These are phyloP conservation scores for Maniola hyperantus DNA, from an alignment of 2,888 invertebrate species.

Conservation along the genomic window DNA sequence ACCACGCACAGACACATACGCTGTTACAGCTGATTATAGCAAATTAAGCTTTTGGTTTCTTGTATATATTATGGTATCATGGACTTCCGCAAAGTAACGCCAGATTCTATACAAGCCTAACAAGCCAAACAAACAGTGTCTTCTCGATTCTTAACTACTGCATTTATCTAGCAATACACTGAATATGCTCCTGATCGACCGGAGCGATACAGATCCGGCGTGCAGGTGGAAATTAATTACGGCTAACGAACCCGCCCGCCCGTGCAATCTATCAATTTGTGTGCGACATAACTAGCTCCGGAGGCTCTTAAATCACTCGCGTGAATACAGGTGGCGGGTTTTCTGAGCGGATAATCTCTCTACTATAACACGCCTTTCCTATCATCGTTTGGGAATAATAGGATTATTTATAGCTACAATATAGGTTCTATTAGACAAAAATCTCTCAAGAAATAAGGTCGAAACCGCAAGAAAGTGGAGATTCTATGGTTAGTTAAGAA, in stretches of 20 bases:
- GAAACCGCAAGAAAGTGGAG: no score
- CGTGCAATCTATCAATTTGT: conserved; percentile 32
- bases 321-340: conserved; percentile 17
- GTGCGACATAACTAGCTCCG: conserved; percentile 23
- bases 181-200: background rate
- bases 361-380: background rate
- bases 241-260: conserved; percentile 21
- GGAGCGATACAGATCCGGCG: conserved; percentile 3
- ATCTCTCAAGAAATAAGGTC: background rate
- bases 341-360: conserved; percentile 10
- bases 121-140: no score
- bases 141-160: no score
- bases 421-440: background rate
- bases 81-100: no score
- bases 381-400: background rate
- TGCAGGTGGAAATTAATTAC: conserved; percentile 26
- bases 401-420: background rate
- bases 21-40: no score
- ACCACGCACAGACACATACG: no score
- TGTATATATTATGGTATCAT: no score
- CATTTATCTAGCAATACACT: background rate
- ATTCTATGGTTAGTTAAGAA: no score
- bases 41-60: no score
- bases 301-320: conserved; percentile 27
- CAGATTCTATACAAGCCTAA: no score